Evolutionary conservation across 2,888 invertebrate species (phyloP), one percentile per base, ranked within the genome.

Genomic region (Rhabditoides inermis): DNA sequence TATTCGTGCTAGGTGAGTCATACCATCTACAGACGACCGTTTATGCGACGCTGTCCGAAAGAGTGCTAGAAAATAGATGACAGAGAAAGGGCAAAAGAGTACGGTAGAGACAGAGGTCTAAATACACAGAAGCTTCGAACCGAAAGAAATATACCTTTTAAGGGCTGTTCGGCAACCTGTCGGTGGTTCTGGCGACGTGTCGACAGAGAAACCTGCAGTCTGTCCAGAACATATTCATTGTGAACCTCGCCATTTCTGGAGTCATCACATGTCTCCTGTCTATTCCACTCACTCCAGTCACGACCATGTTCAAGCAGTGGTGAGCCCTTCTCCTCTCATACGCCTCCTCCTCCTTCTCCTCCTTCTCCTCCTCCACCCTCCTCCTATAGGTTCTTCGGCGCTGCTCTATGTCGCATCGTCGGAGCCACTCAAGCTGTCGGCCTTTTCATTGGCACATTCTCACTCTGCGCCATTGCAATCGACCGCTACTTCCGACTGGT

Each of bases 401-500:
- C 84, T 26, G 81, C 85, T 0, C 82, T 94, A 57, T 95, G 95
- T 76, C 90, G 90, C 77, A 80, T 91, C 69, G 87, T 90, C 62
- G 87, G 91, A 53, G 90, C 87, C 79, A 86, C 88, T 49, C 90
- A 90, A 78, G 91, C 90, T 48, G 87, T 89, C 73, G 90, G 90
- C 77, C 90, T 95, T 65, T 94, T 94, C 82, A 90, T 94, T 75
- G 91, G 91, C 58, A 91, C 92, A 2, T 82, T 94, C 70, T 94
- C 94, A 6, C 83, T 95, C 60, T 92, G 90, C 68, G 88, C 91
- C 65, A 95, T 95, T 70, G 94, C 95, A 50, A 86, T 94, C 56
- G 94, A 95, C 81, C 84, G 94, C 53, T 95, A 89, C 80, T 63
- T 56, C 46, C 47, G 60, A 32, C 47, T 68, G 12, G 62, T 62